Conservation (phyloP, 2,113 vertebrate species). For the Stercorarius parasiticus region DNA sequence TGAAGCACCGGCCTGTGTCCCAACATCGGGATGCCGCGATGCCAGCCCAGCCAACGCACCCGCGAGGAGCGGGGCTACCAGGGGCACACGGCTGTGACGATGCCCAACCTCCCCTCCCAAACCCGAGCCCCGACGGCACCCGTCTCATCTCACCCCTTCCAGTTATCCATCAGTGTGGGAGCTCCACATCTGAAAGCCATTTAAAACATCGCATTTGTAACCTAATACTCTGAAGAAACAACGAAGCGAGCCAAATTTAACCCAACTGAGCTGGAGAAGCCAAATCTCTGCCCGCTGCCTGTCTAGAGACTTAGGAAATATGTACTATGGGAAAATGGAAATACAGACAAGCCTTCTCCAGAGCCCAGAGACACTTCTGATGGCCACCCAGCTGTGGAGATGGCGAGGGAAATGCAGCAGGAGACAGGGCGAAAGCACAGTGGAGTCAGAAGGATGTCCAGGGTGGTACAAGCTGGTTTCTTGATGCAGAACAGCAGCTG, state of each 20-base stretch:
- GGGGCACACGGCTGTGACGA: fast-evolving
- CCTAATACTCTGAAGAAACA: background rate
- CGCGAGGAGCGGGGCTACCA: background rate
- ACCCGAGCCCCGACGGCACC: background rate
- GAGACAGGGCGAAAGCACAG: background rate
- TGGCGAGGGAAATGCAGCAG: fast-evolving
- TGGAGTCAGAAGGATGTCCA: background rate
- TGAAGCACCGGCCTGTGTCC: background rate
- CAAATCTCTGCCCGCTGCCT: background rate
- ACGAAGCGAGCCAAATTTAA: background rate
- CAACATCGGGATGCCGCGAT: fast-evolving
- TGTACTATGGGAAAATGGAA: background rate
- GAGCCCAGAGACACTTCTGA: background rate
- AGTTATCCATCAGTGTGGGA: background rate
- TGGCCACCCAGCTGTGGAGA: background rate
- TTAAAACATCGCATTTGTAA: background rate
- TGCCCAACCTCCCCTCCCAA: background rate
- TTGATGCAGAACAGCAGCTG: background rate
- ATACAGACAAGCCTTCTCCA: background rate
- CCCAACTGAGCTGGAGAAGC: background rate
- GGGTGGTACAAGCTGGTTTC: background rate
- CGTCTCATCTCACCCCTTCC: background rate
- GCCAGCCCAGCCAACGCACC: background rate
- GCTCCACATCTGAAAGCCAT: background rate
- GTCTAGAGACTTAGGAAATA: background rate